phyloP scores from a whole-genome alignment of 2,888 invertebrate species.

The Torymus aiolomorphi region DNA sequence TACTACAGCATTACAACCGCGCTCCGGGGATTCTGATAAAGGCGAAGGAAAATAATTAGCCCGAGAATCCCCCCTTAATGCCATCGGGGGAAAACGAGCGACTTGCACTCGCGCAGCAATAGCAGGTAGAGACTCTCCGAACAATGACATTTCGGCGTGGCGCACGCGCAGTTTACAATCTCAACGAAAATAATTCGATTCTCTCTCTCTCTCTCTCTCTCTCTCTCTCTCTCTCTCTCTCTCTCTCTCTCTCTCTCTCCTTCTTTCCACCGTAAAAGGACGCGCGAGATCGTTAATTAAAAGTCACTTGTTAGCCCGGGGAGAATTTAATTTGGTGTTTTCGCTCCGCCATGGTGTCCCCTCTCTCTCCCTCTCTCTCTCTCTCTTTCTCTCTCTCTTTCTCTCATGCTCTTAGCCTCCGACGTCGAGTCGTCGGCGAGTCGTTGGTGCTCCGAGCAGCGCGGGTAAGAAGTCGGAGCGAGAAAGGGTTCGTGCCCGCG shows the following conservation, averaged over 20 bases:
- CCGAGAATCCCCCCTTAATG: not conserved
- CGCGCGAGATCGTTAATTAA: slow-evolving; percentile 50
- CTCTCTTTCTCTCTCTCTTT: not conserved
- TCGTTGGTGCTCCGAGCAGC: not conserved
- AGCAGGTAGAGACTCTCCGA: not conserved
- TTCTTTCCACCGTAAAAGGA: too few relatives aligned
- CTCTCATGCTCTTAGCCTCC: slow-evolving; percentile 9
- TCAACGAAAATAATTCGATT: slow-evolving; percentile 47
- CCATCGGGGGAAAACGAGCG: not conserved
- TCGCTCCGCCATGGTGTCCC: not conserved
- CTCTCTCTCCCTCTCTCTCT: slow-evolving; percentile 3
- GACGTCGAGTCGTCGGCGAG: slow-evolving; percentile 4
- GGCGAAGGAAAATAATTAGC: slow-evolving; percentile 25
- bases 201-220: not conserved
- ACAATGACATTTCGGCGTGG: slow-evolving; percentile 22
- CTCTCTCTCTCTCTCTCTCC: too few relatives aligned
- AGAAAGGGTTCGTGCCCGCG: slow-evolving; percentile 35
- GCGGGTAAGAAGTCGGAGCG: not conserved
- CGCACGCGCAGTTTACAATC: slow-evolving; percentile 35
- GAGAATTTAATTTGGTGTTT: slow-evolving; percentile 45
- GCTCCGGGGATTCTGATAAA: not conserved
- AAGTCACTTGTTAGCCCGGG: slow-evolving; percentile 45
- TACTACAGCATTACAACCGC: not conserved
- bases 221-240: too few relatives aligned
- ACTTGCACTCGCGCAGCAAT: too few relatives aligned